These are phyloP conservation scores for Bradysia coprophila DNA, from an alignment of 1,140 invertebrate genomes.

Conservation along the genomic window DNA sequence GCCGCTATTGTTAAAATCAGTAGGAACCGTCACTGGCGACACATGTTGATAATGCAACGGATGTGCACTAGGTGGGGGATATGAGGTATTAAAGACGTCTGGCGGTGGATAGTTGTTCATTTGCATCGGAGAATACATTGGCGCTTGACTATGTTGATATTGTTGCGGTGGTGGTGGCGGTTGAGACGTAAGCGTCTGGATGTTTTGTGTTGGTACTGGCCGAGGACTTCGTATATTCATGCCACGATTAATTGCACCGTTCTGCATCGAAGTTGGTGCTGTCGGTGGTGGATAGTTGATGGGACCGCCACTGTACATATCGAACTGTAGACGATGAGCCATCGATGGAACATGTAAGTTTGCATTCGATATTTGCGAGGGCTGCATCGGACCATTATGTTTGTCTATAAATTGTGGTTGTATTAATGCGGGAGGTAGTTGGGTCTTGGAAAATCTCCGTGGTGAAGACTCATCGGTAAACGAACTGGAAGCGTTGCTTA, in stretches of 20 bases:
- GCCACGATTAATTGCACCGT: background rate
- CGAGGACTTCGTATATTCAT: slow-evolving; percentile 2
- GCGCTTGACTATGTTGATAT: background rate
- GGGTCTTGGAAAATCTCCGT: background rate
- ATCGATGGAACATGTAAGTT: background rate
- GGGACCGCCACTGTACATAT: background rate
- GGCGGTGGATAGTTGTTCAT: background rate
- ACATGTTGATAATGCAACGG: background rate
- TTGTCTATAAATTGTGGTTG: background rate
- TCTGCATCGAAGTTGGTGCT: background rate
- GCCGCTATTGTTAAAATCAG: background rate
- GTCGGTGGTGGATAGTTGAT: background rate
- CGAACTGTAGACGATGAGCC: background rate
- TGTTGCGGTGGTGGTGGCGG: background rate
- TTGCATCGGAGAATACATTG: background rate
- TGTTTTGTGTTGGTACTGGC: background rate
- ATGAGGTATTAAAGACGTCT: background rate
- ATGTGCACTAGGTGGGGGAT: background rate
- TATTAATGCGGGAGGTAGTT: background rate
- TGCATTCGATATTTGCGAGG: background rate
- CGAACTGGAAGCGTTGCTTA: background rate
- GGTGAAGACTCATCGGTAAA: slow-evolving; percentile 3
- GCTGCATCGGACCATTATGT: background rate
- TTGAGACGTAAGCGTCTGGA: background rate
- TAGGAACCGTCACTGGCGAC: background rate